Evolutionary conservation across 2,113 vertebrate species (phyloP).

Genomic region (Oryzias woworae): DNA sequence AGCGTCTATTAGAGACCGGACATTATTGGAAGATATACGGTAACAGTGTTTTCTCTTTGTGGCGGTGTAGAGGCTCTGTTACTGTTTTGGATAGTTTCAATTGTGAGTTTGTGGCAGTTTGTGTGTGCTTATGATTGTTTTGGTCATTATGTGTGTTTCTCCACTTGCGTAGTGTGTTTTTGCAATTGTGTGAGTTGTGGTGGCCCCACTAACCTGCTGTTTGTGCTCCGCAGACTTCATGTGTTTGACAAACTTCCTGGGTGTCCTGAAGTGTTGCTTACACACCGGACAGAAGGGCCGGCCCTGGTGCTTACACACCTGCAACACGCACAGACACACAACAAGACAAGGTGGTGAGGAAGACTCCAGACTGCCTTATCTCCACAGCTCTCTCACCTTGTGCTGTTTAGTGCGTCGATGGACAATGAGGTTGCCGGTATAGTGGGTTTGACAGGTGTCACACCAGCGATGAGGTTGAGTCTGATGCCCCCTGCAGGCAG

Average conservation of each 20-base stretch:
- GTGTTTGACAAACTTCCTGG: slow-evolving; percentile 96
- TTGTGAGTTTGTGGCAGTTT: background rate
- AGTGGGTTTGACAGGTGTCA: slow-evolving; percentile 88
- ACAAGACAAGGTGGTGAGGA: background rate
- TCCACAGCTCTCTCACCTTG: slow-evolving; percentile 81
- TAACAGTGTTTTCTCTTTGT: background rate
- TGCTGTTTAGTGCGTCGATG: slow-evolving; percentile 88
- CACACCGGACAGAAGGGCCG: slow-evolving; percentile 93
- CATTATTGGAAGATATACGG: no score
- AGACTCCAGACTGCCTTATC: background rate
- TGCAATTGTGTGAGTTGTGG: background rate
- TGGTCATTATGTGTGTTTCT: no score
- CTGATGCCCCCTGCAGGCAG: slow-evolving; percentile 65
- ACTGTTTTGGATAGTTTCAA: no score
- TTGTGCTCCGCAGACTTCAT: slow-evolving; percentile 96
- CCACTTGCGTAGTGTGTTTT: no score
- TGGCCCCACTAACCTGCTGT: slow-evolving; percentile 73
- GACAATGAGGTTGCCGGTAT: slow-evolving; percentile 86
- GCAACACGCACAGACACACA: slow-evolving; percentile 5
- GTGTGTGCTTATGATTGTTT: background rate
- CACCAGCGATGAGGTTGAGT: slow-evolving; percentile 83
- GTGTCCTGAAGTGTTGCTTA: slow-evolving; percentile 90
- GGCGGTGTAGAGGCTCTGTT: background rate
- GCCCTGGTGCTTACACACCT: slow-evolving; percentile 88
- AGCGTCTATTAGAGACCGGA: no score